Base-by-base conservation (phyloP, 2,113 vertebrate genomes). In the Anolis carolinensis region DNA sequence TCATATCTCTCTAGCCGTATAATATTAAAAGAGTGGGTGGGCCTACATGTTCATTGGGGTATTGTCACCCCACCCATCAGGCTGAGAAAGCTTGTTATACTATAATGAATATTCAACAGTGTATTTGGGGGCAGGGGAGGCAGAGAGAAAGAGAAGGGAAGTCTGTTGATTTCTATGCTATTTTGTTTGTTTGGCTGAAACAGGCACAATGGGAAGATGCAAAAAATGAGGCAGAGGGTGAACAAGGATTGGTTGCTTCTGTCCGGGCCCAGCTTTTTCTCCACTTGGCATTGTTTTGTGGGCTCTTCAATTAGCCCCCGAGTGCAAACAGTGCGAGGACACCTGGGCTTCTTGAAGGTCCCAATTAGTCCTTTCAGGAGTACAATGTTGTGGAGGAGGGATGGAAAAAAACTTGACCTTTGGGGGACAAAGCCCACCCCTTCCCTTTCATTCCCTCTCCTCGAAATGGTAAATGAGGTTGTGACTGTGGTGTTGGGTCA, bases 311-410 rank as follows among this genome's bases (percentile, higher is more conserved):
- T 55, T n/a, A 27, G 39, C 0, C 3, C 65, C 0, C 4, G 85
- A 34, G 44, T 72, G 0, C 80, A 89, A 2, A 1, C 73, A 76
- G 79, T 83, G 83, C 0, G 7, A 68, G 86, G 85, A 65, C 86
- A 90, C 90, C 89, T 92, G 81, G 92, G 82, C 85, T 74, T 85
- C 85, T 92, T 81, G 89, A 86, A 88, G 87, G 70, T 86, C 83
- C 85, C 87, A 91, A 86, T 94, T 93, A 89, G 80, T 90, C 90
- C 83, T 91, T 95, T 93, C 86, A 92, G 89, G 93, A 86, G 79
- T n/a, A 76, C 0, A 0, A 79, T 1, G 44, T 79, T 0, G 0
- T 76, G 72, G 78, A 48, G 70, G 4, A 59, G 86, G 77, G 39
- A 44, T 44, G 52, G 86, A 89, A 83, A 89, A 88, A 91, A 94